Evolutionary conservation across 1,140 invertebrate species (phyloP).

Genomic region (Brachionus asplanchnoidis): DNA sequence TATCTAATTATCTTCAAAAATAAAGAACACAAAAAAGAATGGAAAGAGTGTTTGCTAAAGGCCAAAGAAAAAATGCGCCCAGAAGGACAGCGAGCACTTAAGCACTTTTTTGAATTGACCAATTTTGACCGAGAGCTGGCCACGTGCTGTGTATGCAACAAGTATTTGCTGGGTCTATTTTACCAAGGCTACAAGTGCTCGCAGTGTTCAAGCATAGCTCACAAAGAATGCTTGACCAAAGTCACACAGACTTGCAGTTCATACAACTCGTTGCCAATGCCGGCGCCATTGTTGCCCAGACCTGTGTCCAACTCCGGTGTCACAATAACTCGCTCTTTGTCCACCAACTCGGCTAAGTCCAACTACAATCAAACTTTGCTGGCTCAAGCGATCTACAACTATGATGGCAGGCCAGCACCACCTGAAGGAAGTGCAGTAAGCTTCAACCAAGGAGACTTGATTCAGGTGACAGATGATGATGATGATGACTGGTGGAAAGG

Average conservation of each 20-base stretch:
- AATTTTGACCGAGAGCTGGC: slow-evolving; percentile 18
- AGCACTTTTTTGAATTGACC: slow-evolving; percentile 29
- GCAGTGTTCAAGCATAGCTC: not conserved
- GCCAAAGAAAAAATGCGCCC: slow-evolving; percentile 19
- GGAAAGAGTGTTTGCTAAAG: slow-evolving; percentile 16
- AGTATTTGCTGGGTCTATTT: slow-evolving; percentile 23
- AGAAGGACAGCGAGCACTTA: not conserved
- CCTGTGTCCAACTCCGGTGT: not conserved
- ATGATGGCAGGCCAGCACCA: slow-evolving; percentile 25
- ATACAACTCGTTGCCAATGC: not conserved
- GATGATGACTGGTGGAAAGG: slow-evolving; percentile 42
- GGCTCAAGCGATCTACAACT: slow-evolving; percentile 5
- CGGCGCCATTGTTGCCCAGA: not conserved
- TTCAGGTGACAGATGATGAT: slow-evolving; percentile 39
- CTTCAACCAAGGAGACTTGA: slow-evolving; percentile 8
- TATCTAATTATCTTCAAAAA: slow-evolving; percentile 32
- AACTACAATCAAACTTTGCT: not conserved
- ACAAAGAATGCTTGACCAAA: slow-evolving; percentile 22
- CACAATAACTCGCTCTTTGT: not conserved
- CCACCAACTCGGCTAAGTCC: not conserved
- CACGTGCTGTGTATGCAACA: not conserved
- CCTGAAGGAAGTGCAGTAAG: not conserved
- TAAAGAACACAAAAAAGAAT: slow-evolving; percentile 29
- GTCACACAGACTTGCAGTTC: not conserved
- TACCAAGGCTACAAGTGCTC: slow-evolving; percentile 37